These are phyloP conservation scores for Frankliniella intonsa DNA, from an alignment of 2,888 invertebrate genomes.

Conservation along the genomic window DNA sequence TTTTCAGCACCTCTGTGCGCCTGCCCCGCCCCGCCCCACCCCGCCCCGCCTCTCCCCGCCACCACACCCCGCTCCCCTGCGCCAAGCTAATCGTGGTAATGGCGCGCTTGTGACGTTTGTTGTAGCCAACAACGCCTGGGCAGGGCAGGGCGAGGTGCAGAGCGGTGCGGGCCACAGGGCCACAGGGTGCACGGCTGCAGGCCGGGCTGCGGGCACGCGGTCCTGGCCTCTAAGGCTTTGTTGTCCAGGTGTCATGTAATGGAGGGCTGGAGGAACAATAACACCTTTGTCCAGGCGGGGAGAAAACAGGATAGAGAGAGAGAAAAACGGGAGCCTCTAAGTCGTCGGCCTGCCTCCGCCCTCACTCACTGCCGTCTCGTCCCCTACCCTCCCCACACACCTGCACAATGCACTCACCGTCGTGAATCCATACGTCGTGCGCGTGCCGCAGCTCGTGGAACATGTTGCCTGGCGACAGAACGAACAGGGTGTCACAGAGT, in stretches of 20 bases:
- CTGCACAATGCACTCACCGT: conserved; percentile 34
- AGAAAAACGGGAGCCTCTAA: background rate
- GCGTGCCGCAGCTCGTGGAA: conserved; percentile 37
- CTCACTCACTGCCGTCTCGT: background rate
- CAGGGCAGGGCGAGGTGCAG: background rate
- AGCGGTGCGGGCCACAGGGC: background rate
- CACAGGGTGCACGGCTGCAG: background rate
- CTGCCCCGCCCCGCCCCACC: background rate
- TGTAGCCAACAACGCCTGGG: background rate
- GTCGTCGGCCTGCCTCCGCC: background rate
- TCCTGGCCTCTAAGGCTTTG: too few species aligned
- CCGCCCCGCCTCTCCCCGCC: background rate
- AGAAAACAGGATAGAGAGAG: background rate
- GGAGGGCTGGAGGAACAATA: background rate
- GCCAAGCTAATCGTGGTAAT: conserved; percentile 11
- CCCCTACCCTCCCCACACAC: background rate
- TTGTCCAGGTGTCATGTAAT: background rate
- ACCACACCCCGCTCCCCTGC: background rate
- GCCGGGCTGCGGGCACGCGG: background rate
- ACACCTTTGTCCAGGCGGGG: background rate
- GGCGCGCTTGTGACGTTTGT: background rate
- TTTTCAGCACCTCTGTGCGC: background rate
- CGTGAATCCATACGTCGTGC: conserved; percentile 37
- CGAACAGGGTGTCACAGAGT: background rate
- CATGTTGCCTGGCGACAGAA: conserved; percentile 33